A percentile compares a stretch with the other conserved stretches of the same genome.
phyloP scores from a whole-genome alignment of 2,797 vertebrate species.

The Antrozous pallidus region DNA sequence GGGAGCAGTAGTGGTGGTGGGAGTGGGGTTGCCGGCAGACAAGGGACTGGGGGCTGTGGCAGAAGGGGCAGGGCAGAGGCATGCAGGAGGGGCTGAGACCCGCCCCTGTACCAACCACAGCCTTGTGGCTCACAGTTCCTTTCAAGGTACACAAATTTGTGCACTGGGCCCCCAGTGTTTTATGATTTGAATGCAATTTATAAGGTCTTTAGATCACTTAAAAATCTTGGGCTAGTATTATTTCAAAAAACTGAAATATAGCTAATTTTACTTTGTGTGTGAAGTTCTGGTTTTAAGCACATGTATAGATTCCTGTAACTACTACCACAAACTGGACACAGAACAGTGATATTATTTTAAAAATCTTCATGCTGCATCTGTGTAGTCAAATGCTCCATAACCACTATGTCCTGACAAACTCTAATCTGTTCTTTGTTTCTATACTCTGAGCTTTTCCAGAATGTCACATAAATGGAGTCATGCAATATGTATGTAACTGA shows the following conservation, averaged over 20 bases:
- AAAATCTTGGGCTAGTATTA: neutral
- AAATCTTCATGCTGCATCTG: neutral
- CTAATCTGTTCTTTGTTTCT: neutral
- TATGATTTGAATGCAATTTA: slow-evolving; percentile 10
- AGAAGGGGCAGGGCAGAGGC: too few relatives aligned
- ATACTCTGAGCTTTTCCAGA: neutral
- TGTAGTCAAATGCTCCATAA: neutral
- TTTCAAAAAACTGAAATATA: neutral
- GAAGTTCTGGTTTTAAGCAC: neutral
- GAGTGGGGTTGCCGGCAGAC: too few relatives aligned
- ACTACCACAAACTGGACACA: neutral
- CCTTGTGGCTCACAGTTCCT: too few relatives aligned
- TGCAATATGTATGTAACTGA: neutral
- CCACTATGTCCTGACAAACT: neutral
- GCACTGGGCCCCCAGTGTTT: neutral
- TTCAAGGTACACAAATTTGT: too few relatives aligned
- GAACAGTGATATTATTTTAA: neutral
- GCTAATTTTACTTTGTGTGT: neutral
- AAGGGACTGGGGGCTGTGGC: too few relatives aligned
- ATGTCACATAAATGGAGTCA: neutral
- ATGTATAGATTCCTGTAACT: neutral
- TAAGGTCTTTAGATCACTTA: neutral
- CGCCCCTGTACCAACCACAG: too few relatives aligned
- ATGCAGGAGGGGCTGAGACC: too few relatives aligned
- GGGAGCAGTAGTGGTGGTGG: too few relatives aligned